These are phyloP conservation scores for Zaprionus africanus DNA, from an alignment of 1,140 invertebrate species.

Conservation along the genomic window DNA sequence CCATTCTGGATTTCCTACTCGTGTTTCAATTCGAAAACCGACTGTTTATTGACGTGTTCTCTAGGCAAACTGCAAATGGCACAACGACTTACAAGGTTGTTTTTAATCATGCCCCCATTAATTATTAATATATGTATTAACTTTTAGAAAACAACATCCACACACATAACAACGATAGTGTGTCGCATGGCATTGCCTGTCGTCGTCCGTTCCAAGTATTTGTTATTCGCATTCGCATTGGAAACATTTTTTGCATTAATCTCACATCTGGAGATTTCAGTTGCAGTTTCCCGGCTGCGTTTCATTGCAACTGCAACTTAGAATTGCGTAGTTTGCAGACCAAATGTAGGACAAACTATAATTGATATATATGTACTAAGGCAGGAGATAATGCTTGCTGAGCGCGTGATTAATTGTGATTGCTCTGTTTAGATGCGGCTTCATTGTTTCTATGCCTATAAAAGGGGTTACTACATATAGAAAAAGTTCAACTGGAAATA, in stretches of 20 bases:
- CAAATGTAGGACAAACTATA: slow-evolving; percentile 28
- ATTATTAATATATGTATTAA: slow-evolving; percentile 56
- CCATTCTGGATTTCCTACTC: background rate
- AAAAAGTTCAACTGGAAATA: background rate
- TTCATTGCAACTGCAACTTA: slow-evolving; percentile 22
- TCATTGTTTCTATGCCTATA: background rate
- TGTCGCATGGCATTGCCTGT: slow-evolving; percentile 45
- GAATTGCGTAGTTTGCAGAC: slow-evolving; percentile 48
- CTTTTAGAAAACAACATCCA: slow-evolving; percentile 30
- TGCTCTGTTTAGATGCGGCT: background rate
- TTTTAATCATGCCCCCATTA: slow-evolving; percentile 70
- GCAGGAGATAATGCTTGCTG: background rate
- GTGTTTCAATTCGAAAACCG: background rate
- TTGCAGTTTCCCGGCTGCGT: slow-evolving; percentile 14
- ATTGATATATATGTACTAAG: background rate
- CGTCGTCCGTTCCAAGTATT: slow-evolving; percentile 16
- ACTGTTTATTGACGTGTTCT: slow-evolving; percentile 10
- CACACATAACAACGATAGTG: slow-evolving; percentile 43
- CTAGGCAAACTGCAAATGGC: slow-evolving; percentile 26
- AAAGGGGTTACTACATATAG: background rate
- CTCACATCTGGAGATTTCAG: slow-evolving; percentile 29
- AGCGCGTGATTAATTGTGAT: slow-evolving; percentile 3
- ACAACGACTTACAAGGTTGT: slow-evolving; percentile 49
- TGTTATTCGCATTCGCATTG: slow-evolving; percentile 38
- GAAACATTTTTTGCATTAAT: slow-evolving; percentile 55